Conservation (phyloP, 2,888 invertebrate genomes). For the Orthosia incerta region DNA sequence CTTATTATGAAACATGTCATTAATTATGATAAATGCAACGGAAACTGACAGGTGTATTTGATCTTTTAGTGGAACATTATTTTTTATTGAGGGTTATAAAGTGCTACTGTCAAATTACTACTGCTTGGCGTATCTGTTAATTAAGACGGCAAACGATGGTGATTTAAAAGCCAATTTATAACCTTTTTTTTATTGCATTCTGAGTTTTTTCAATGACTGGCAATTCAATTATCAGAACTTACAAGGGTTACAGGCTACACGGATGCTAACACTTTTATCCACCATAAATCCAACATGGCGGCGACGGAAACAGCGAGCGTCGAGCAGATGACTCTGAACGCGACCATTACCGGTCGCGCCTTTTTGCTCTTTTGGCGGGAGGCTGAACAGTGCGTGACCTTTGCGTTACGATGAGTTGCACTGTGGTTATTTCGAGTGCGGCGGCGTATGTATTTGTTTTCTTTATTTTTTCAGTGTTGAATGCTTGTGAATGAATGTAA, state of each 20-base stretch:
- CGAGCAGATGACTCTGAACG: slow-evolving; percentile 68
- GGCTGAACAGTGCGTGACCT: slow-evolving; percentile 63
- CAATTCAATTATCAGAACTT: slow-evolving; percentile 47
- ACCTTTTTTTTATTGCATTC: slow-evolving; percentile 1
- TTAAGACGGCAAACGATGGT: slow-evolving; percentile 8
- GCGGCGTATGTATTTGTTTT: slow-evolving; percentile 42
- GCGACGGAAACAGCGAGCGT: slow-evolving; percentile 77
- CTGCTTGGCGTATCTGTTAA: slow-evolving; percentile 24
- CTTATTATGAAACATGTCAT: slow-evolving; percentile 31
- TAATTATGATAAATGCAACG: slow-evolving; percentile 39
- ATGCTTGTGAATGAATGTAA: slow-evolving; percentile 38
- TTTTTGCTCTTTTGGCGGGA: slow-evolving; percentile 79
- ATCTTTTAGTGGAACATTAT: slow-evolving; percentile 32
- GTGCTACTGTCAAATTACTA: slow-evolving; percentile 32
- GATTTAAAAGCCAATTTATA: slow-evolving; percentile 1
- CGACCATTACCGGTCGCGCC: slow-evolving; percentile 78
- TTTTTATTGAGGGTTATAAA: slow-evolving; percentile 27
- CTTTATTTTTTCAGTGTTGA: slow-evolving; percentile 5
- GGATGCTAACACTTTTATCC: slow-evolving; percentile 62
- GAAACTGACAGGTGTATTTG: slow-evolving; percentile 41
- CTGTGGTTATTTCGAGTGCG: slow-evolving; percentile 61
- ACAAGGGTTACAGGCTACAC: slow-evolving; percentile 54
- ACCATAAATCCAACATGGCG: slow-evolving; percentile 77
- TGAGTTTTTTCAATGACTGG: slow-evolving; percentile 27
- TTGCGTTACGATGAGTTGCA: slow-evolving; percentile 60